Base-by-base conservation (phyloP, 2,797 vertebrate genomes). In the Lepilemur septentrionalis region DNA sequence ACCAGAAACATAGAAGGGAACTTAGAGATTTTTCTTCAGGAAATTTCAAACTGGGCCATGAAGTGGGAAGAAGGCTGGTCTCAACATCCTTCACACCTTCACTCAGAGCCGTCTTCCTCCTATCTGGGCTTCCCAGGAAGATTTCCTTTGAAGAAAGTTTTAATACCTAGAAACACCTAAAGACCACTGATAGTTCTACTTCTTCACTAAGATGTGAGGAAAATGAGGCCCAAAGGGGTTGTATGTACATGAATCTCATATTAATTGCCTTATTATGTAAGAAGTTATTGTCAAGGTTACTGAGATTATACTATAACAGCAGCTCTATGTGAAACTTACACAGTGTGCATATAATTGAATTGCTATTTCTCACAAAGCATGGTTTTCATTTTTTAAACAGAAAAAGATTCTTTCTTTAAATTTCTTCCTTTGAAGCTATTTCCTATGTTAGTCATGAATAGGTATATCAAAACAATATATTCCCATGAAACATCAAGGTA, bases 351-450 rank as follows among this genome's bases (percentile, higher is more conserved):
- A 32, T 32, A 95, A 84, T 0, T 65, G 80, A 90, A 57, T 9
- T 63, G 20, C 23, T 86, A 1, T 63, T 96, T 95, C 63, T 84
- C 83, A 72, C 32, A 91, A 86, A 92, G 63, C n/a, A 89, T 23
- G 30, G 50, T 91, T 95, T 91, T 93, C 30, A 61, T 94, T 95
- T 86, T 6, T 18, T 50, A 59, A 84, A 85, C 82, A 65, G 46
- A 38, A 95, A 59, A 65, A 82, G 50, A 61, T 46, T 32, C 61
- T 76, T 86, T 38, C 20, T 38, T 69, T 70, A n/a, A 25, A 61
- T 93, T 85, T 76, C 28, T 88, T 79, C 85, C 83, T 75, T 87
- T 78, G 48, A 87, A 96, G 90, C 5, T 57, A 14, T 72, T 96
- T 94, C 59, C 46, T 94, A 23, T 78, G 72, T 48, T 75, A 76